Conservation (phyloP, 2,888 invertebrate genomes). For the Trichopoda pennipes region DNA sequence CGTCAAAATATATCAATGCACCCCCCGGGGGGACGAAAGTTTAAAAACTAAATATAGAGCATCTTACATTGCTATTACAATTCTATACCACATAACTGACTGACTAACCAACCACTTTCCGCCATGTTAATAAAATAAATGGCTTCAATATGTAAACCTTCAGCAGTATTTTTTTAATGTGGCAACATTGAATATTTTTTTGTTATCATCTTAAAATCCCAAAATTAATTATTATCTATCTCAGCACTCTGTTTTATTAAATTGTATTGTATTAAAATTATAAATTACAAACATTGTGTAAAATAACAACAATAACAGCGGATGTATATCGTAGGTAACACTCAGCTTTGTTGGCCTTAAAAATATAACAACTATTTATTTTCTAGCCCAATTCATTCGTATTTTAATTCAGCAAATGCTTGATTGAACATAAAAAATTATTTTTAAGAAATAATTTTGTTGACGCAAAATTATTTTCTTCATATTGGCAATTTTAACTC, state of each 20-base stretch:
- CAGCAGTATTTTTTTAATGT: no score
- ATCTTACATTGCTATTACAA: no score
- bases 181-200: no score
- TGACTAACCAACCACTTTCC: no score
- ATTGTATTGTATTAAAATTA: slow-evolving; percentile 10
- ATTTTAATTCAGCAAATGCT: slow-evolving; percentile 49
- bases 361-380: slow-evolving; percentile 6
- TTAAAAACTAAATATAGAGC: no score
- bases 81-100: no score
- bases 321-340: slow-evolving; percentile 43
- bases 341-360: slow-evolving; percentile 42
- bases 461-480: slow-evolving; percentile 46
- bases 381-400: slow-evolving; percentile 3
- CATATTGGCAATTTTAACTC: slow-evolving; percentile 28
- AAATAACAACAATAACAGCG: slow-evolving; percentile 15
- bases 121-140: no score
- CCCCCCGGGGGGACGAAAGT: no score
- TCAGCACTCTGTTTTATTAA: slow-evolving; percentile 1
- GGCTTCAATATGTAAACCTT: no score
- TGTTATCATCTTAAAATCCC: no score
- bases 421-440: slow-evolving; percentile 63
- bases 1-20: no score
- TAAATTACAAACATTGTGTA: slow-evolving; percentile 17
- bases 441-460: slow-evolving; percentile 24
- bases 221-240: no score